Base-by-base conservation (phyloP, 2,797 vertebrate species). In the Melanotaenia boesemani region DNA sequence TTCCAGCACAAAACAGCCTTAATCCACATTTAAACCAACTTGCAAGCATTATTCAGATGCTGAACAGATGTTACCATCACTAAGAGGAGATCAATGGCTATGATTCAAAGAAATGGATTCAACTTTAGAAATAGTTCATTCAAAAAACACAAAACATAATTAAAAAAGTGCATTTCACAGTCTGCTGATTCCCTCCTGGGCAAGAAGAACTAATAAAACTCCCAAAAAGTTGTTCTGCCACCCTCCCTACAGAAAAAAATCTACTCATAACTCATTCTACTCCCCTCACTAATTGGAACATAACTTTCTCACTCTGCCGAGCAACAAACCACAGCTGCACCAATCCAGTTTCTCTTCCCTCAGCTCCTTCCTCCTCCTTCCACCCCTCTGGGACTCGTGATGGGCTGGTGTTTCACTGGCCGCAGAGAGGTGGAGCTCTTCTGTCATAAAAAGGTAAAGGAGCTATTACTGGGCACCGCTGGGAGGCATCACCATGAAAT, bases 401-500 rank as follows among this genome's bases (percentile, higher is more conserved):
- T 52, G 54, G 32, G 26, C 70, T 10, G 60, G 66, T 70, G 72
- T 83, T 77, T 81, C 69, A 56, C 62, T 18, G 73, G 72, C 55
- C 62, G 59, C 61, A 67, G 58, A 64, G 70, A 84, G 87, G 81
- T 77, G 82, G 72, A 78, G 80, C 72, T 80, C 82, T 80, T 60
- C 57, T 39, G 74, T 77, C 70, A 69, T 86, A 87, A 89, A 46
- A 89, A 87, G 88, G 83, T 91, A 92, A 91, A 90, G 73, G 86
- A 92, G 89, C 89, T 79, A 93, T 94, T 93, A 92, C 60, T 41
- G 20, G 79, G 76, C 76, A 56, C 91, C 89, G 91, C 54, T 39
- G 92, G 91, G 91, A 93, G 87, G 77, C 81, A 91, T 91, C 85
- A 57, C 83, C 82, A 86, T 68, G 91, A 93, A 94, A 93, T 93